Evolutionary conservation across 1,140 invertebrate genomes (phyloP).

Genomic region (Drosophila kohkoa): DNA sequence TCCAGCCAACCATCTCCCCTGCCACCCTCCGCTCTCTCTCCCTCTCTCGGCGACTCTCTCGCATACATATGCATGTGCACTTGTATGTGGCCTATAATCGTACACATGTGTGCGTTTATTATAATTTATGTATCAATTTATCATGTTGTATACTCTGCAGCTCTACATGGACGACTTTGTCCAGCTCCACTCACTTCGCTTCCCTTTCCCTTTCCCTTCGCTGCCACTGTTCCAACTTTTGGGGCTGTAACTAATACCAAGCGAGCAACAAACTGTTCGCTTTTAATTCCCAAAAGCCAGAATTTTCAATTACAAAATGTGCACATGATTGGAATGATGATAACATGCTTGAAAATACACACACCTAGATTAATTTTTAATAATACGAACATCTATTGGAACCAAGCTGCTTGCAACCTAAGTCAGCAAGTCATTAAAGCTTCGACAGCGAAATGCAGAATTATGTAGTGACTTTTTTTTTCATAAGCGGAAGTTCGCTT

Average conservation of each 20-base stretch:
- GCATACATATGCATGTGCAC: constrained; percentile 2
- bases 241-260: constrained; percentile 60
- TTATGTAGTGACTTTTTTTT: neutral
- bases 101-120: constrained; percentile 66
- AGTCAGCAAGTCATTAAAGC: constrained; percentile 1
- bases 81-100: constrained; percentile 13
- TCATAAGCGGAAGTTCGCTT: neutral
- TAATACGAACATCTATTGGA: constrained; percentile 39
- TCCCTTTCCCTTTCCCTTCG: neutral
- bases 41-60: no score
- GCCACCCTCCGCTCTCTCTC: neutral
- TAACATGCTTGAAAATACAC: constrained; percentile 40
- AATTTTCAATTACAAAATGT: constrained; percentile 76
- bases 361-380: constrained; percentile 65
- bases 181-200: neutral
- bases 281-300: constrained; percentile 65
- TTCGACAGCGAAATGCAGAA: neutral
- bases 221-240: neutral
- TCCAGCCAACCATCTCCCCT: neutral
- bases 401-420: neutral
- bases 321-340: constrained; percentile 58
- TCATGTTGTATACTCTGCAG: constrained; percentile 53
- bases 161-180: constrained; percentile 28
- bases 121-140: constrained; percentile 82
- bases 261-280: constrained; percentile 60